phyloP scores from a whole-genome alignment of 2,113 vertebrate genomes.

The Cheirogaleus medius region DNA sequence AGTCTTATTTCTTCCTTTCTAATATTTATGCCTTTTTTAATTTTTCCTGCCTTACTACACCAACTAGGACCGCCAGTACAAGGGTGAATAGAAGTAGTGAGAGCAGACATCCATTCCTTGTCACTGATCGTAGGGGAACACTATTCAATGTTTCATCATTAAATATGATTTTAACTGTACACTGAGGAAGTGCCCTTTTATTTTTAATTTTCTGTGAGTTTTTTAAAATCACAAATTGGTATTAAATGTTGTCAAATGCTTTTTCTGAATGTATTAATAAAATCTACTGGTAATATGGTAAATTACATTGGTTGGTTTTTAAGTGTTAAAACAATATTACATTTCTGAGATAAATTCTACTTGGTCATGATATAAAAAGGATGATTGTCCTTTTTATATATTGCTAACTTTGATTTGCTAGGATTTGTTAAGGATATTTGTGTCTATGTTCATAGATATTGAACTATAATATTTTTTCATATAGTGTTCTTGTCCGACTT shows the following conservation, averaged over 20 bases:
- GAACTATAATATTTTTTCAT: not conserved
- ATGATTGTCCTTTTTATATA: not conserved
- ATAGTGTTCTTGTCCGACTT: slow-evolving; percentile 35
- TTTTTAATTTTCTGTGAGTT: slow-evolving; percentile 12
- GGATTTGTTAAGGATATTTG: not conserved
- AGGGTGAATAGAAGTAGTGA: not conserved
- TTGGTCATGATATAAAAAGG: slow-evolving; percentile 4
- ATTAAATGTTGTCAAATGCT: slow-evolving; percentile 25
- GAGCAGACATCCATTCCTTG: not conserved
- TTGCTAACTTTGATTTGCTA: not conserved
- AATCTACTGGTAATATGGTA: not conserved
- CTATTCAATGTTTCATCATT: not conserved
- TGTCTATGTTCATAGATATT: not conserved
- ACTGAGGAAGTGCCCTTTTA: not conserved
- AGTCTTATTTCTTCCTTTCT: not conserved
- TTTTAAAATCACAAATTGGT: not conserved
- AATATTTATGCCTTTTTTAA: not conserved
- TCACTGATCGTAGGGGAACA: not conserved
- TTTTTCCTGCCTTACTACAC: not conserved
- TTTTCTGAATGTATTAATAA: not conserved
- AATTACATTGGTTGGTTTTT: slow-evolving; percentile 21
- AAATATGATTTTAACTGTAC: not conserved
- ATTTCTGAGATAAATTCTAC: not conserved
- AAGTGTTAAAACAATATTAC: not conserved
- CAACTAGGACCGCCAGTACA: not conserved